phyloP scores from a whole-genome alignment of 2,797 vertebrate genomes.

The Sciurus carolinensis region DNA sequence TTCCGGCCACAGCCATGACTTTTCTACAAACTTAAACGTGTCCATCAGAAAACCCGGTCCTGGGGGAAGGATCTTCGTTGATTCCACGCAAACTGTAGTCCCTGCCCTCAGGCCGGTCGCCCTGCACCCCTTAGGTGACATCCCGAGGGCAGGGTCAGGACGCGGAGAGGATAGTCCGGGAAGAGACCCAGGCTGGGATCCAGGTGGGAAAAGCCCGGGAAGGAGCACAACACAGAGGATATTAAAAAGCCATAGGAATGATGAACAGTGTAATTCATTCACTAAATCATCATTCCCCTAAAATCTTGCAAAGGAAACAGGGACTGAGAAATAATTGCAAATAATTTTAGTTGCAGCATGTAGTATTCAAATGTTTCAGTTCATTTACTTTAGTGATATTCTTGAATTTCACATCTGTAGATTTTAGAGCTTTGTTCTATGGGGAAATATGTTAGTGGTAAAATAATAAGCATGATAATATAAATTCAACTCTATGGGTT shows the following conservation, averaged over 20 bases:
- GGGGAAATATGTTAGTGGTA: neutral
- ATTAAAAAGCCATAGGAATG: neutral
- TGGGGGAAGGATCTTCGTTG: no score
- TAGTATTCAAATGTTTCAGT: neutral
- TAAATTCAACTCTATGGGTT: neutral
- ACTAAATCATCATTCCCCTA: neutral
- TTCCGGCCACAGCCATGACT: no score
- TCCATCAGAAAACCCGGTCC: no score
- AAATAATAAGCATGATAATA: neutral
- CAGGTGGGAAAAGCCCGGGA: no score
- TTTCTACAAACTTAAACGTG: no score
- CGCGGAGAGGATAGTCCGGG: no score
- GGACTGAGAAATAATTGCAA: neutral
- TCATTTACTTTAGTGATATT: neutral
- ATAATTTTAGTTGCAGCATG: neutral
- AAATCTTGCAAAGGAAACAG: neutral
- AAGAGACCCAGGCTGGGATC: no score
- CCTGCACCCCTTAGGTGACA: no score
- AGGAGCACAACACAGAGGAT: no score
- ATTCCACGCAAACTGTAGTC: no score
- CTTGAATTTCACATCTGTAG: neutral
- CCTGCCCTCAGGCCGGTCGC: no score
- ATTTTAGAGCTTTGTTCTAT: neutral
- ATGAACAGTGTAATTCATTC: neutral
- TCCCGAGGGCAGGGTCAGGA: no score